Evolutionary conservation across 2,797 vertebrate genomes (phyloP).

Genomic region (Gouania willdenowi): DNA sequence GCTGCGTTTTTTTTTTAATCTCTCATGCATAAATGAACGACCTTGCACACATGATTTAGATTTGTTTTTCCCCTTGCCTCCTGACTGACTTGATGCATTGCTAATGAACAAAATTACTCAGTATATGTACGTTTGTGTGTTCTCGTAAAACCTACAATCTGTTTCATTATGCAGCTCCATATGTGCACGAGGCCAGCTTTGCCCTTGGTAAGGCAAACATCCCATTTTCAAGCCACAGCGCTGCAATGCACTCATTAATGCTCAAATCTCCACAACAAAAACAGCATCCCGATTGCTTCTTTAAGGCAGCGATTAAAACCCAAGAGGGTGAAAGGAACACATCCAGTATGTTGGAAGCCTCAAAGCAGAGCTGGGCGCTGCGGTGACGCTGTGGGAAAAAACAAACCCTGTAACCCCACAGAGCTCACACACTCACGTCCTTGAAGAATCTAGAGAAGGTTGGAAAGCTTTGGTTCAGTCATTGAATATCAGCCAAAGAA

Average conservation of each 20-base stretch:
- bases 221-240: slow-evolving; percentile 37
- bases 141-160: slow-evolving; percentile 31
- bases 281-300: slow-evolving; percentile 16
- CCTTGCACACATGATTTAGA: neutral
- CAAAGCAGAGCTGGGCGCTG: neutral
- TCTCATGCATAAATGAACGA: neutral
- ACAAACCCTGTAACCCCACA: slow-evolving; percentile 21
- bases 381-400: neutral
- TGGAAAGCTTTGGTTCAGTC: too few species aligned
- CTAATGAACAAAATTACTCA: slow-evolving; percentile 18
- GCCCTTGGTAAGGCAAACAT: slow-evolving; percentile 30
- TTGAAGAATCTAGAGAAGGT: too few species aligned
- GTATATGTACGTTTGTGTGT: slow-evolving; percentile 31
- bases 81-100: neutral
- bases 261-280: slow-evolving; percentile 33
- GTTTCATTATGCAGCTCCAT: slow-evolving; percentile 38
- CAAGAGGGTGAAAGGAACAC: slow-evolving; percentile 2
- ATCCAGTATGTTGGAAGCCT: slow-evolving; percentile 17
- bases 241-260: slow-evolving; percentile 55
- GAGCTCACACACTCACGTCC: neutral
- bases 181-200: slow-evolving; percentile 10
- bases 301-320: slow-evolving; percentile 38
- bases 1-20: neutral
- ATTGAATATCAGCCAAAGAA: too few species aligned
- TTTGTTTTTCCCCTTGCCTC: neutral